phyloP scores from a whole-genome alignment of 2,888 invertebrate genomes.

The Mamestra brassicae region DNA sequence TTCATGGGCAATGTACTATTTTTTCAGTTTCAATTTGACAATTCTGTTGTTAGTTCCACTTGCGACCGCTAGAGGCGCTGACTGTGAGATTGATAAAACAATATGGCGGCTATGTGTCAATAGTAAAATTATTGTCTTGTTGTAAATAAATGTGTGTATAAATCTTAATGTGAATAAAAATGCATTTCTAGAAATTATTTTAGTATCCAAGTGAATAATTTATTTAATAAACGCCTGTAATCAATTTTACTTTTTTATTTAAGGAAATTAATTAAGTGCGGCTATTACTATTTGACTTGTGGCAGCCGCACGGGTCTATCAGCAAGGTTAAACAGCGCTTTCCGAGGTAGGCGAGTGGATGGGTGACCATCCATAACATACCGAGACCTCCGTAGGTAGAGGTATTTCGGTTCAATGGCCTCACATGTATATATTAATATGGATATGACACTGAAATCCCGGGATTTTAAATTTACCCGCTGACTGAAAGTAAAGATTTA shows the following conservation, averaged over 20 bases:
- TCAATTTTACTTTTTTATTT: slow-evolving; percentile 28
- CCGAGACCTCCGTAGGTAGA: too few relatives aligned
- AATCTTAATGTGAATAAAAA: slow-evolving; percentile 33
- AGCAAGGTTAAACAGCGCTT: not conserved
- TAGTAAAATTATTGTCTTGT: slow-evolving; percentile 15
- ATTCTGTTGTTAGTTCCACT: not conserved
- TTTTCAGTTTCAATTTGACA: not conserved
- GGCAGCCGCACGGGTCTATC: too few relatives aligned
- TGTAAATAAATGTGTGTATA: slow-evolving; percentile 41
- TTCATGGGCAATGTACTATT: not conserved
- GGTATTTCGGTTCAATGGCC: too few relatives aligned
- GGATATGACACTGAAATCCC: too few relatives aligned
- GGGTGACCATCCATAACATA: too few relatives aligned
- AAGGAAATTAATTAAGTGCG: too few relatives aligned
- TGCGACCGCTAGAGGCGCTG: slow-evolving; percentile 18
- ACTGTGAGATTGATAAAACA: not conserved
- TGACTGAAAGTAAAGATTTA: too few relatives aligned
- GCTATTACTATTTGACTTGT: too few relatives aligned
- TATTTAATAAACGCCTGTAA: slow-evolving; percentile 60
- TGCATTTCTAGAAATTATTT: slow-evolving; percentile 64
- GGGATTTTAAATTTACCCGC: too few relatives aligned
- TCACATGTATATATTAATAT: too few relatives aligned
- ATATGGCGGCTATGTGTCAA: slow-evolving; percentile 9
- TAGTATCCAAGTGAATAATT: slow-evolving; percentile 56
- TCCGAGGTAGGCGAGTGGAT: too few relatives aligned